A percentile compares a stretch with the other conserved stretches of the same genome.
Conservation (phyloP, 2,888 invertebrate species). For the Alviniconcha strummeri region DNA sequence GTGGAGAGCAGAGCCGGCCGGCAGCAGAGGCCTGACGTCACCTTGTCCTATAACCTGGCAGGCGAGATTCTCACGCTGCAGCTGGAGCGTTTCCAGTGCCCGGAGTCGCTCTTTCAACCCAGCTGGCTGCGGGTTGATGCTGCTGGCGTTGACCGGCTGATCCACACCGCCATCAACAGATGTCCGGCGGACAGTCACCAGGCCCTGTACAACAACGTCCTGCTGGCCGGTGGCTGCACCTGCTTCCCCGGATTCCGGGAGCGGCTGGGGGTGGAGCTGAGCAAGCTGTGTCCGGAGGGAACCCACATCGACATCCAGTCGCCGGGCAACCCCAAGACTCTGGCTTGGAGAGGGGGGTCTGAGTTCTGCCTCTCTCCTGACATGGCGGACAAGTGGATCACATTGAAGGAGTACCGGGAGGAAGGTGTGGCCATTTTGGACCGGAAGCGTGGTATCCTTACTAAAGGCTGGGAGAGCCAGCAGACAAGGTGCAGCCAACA, state of each 20-base stretch:
- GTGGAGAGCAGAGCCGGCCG: not conserved
- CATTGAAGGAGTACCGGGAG: constrained; percentile 3
- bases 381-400: constrained; percentile 9
- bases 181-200: not conserved
- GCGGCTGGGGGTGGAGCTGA: not conserved
- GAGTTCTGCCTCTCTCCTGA: not conserved
- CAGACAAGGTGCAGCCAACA: too few species aligned
- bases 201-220: constrained; percentile 24
- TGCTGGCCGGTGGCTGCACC: constrained; percentile 25
- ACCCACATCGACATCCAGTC: not conserved
- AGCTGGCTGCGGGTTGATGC: constrained; percentile 28
- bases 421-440: constrained; percentile 5
- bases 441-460: not conserved
- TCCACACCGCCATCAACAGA: constrained; percentile 15
- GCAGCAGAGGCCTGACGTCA: not conserved
- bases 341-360: constrained; percentile 17
- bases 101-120: constrained; percentile 28
- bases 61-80: constrained; percentile 2
- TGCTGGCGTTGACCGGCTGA: constrained; percentile 23
- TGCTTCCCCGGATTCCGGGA: constrained; percentile 25
- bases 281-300: not conserved
- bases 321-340: constrained; percentile 6
- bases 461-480: not conserved
- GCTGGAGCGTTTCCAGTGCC: constrained; percentile 16
- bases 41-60: constrained; percentile 1